Conservation (phyloP, 2,113 vertebrate genomes). For the Pavo muticus region DNA sequence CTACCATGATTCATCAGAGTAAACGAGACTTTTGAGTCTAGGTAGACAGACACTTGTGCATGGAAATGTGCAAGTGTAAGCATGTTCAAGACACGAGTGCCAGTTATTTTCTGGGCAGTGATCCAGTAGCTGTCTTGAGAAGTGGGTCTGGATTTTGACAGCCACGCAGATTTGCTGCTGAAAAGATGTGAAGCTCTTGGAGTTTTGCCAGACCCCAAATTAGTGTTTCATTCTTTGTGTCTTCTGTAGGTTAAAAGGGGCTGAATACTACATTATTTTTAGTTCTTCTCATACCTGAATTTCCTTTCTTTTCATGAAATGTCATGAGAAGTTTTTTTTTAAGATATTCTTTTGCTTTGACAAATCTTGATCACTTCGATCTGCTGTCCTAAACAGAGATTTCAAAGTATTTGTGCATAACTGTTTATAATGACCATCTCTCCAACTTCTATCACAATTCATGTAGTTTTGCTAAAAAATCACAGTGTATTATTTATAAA, state of each 20-base stretch:
- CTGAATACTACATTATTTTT: background rate
- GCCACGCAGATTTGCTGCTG: background rate
- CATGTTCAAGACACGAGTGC: background rate
- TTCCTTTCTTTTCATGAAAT: background rate
- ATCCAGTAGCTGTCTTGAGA: background rate
- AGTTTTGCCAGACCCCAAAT: background rate
- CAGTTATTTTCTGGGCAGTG: conserved; percentile 14
- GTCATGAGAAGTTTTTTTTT: background rate
- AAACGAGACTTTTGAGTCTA: background rate
- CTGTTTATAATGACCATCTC: background rate
- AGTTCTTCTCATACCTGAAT: background rate
- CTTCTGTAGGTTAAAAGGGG: background rate
- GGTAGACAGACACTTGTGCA: background rate
- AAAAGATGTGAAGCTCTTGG: background rate
- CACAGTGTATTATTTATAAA: background rate
- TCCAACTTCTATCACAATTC: background rate
- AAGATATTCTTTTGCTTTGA: background rate
- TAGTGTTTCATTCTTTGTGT: background rate
- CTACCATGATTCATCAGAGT: background rate
- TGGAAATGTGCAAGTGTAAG: background rate
- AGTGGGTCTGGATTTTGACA: conserved; percentile 38
- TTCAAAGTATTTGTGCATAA: background rate
- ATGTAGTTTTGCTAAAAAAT: background rate
- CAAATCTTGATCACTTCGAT: background rate
- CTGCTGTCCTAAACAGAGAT: background rate